These are phyloP conservation scores for Sclerurus mexicanus DNA, from an alignment of 2,113 vertebrate genomes.

Conservation along the genomic window DNA sequence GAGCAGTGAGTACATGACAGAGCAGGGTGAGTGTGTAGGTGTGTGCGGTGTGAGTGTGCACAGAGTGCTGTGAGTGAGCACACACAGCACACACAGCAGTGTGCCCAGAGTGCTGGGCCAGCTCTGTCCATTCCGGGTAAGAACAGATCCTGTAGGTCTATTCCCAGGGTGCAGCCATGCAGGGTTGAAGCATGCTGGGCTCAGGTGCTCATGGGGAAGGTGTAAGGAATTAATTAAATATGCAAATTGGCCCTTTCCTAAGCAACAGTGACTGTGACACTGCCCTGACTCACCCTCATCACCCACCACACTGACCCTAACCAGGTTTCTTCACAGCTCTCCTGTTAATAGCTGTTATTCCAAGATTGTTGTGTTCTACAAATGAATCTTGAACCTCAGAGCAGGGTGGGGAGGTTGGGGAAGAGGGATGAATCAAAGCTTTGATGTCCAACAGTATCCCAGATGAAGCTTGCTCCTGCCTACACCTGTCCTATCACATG, in stretches of 20 bases:
- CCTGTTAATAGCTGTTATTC: neutral
- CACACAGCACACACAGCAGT: rapidly evolving
- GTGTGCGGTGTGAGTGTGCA: neutral
- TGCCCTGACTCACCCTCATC: neutral
- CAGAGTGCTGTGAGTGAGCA: neutral
- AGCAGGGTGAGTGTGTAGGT: neutral
- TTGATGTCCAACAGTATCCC: neutral
- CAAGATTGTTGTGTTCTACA: neutral
- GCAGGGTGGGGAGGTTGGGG: neutral
- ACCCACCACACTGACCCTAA: neutral
- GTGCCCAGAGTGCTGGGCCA: rapidly evolving
- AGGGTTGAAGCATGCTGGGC: neutral
- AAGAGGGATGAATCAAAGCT: neutral
- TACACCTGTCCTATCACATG: rapidly evolving
- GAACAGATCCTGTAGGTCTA: neutral
- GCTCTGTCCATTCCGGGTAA: neutral
- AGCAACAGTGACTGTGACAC: rapidly evolving
- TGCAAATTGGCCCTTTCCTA: neutral
- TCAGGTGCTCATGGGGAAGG: neutral
- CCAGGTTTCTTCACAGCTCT: neutral
- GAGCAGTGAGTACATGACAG: rapidly evolving
- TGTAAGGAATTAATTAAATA: neutral
- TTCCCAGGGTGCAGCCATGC: rapidly evolving
- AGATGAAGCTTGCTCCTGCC: neutral
- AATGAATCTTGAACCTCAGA: rapidly evolving